Evolutionary conservation across 1,140 invertebrate genomes (phyloP), one percentile per base, ranked within the genome.

Genomic region (Eueides isabella): DNA sequence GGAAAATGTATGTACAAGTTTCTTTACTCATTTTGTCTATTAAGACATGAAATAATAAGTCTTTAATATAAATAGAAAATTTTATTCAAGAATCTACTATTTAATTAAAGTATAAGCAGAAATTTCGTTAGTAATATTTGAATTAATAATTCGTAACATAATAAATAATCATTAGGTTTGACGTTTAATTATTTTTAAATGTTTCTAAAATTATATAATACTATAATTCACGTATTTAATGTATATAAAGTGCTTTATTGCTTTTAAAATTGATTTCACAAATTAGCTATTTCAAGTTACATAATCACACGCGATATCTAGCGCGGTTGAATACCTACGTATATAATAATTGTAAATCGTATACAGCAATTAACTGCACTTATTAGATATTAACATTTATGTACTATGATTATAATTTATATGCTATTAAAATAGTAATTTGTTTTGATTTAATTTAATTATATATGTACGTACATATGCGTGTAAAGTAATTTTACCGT

Each of bases 1-100:
- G 79, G 75, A 79, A 81, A 80, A 55, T 55, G 48, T 72, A 71
- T 76, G 63, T 74, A 77, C 38, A 55, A 61, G 72, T 69, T 41
- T 31, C 14, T 62, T 29, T 62, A 62, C n/a, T 29, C 23, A 23
- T 55, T 55, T 55, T 55, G 9, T 23, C 19, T 55, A 55, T 55
- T 55, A 23, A 26, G 19, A 23, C 9, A 55, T 11, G 6, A 26
- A 55, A 6, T 55, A 23, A 9, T 55, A 38, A 14, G 35, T 14
- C 14, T 38, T 1, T 55, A 23, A 4, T 55, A 55, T 26, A 55
- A 6, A 55, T 55, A 55, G 23, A 23, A 55, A 23, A 55, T 55
- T 26, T 23, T 9, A 55, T 55, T 16, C 14, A 44, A 2, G n/a
- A 44, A 44, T 5, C 14, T 14, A 38, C 35, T 38, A 16, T 14